Evolutionary conservation across 1,140 invertebrate genomes (phyloP), one percentile per base, ranked within the genome.

Genomic region (Zaprionus camerounensis): DNA sequence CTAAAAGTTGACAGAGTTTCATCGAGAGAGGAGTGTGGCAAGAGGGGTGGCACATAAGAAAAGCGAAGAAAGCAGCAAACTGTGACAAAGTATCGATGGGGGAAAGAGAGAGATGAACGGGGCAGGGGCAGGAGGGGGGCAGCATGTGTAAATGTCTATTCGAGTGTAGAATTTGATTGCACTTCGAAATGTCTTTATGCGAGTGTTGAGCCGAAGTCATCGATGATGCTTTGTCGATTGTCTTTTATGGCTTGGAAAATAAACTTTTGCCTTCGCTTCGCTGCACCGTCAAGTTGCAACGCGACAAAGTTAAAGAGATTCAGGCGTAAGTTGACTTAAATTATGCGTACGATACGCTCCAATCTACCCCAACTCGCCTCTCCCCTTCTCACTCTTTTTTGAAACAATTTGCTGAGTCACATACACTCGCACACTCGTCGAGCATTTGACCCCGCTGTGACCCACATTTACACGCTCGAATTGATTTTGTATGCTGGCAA

Each of bases 161-260:
- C 81, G 70, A 90, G 85, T 90, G 85, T 85, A 90, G 85, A 90
- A 90, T 90, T 90, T 90, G 85, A 90, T 90, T 90, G 85, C 85
- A 90, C 69, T 90, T 90, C 70, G 79, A 85, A 87, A 90, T 90
- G 85, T 90, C 85, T 90, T 90, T 90, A 90, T 87, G 84, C 68
- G 82, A 73, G 73, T 65, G 76, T 77, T 79, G 70, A 70, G 80
- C 68, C 74, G 77, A 71, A 80, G 78, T 77, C 78, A 73, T 80
- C 78, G 75, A 80, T 81, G 76, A 78, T 70, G 72, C 81, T 85
- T 73, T 78, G 76, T 78, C 85, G 81, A 90, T 90, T 90, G 85
- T 90, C 85, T 90, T 90, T 90, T 90, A 90, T 90, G 85, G 85
- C 73, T 90, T 90, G 85, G 85, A 90, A 90, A 90, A 90, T 90